Conservation (phyloP, 2,888 invertebrate genomes). For the Amphipyra berbera region DNA sequence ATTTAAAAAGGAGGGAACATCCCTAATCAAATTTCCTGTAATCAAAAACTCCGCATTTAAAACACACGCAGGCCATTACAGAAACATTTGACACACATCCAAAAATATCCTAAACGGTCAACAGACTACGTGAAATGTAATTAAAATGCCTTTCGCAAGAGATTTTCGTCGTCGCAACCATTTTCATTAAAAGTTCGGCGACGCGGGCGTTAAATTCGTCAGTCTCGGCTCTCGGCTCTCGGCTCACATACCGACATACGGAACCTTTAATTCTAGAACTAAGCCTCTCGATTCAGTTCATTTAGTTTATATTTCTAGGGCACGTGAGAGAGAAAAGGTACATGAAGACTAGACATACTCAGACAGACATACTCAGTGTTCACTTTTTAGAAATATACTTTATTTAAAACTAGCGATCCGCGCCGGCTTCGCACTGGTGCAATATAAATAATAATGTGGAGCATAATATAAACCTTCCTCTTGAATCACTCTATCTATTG, state of each 20-base stretch:
- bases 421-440: no score
- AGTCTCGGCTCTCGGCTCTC: slow-evolving; percentile 32
- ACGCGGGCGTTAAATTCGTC: slow-evolving; percentile 48
- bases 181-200: slow-evolving; percentile 62
- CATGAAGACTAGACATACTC: no score
- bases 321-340: background rate
- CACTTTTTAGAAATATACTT: no score
- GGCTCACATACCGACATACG: slow-evolving; percentile 30
- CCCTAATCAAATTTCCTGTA: background rate
- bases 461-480: no score
- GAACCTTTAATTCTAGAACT: slow-evolving; percentile 22
- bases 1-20: background rate
- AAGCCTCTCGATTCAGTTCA: slow-evolving; percentile 31
- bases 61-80: slow-evolving; percentile 11
- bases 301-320: slow-evolving; percentile 11
- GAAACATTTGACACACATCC: slow-evolving; percentile 11
- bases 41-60: background rate
- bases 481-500: no score
- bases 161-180: slow-evolving; percentile 44
- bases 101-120: slow-evolving; percentile 48
- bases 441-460: no score
- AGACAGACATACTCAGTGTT: no score
- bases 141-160: slow-evolving; percentile 54
- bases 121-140: slow-evolving; percentile 48
- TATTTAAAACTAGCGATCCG: no score